These are phyloP conservation scores for Megamerina dolium DNA, from an alignment of 2,888 invertebrate genomes.

Conservation along the genomic window DNA sequence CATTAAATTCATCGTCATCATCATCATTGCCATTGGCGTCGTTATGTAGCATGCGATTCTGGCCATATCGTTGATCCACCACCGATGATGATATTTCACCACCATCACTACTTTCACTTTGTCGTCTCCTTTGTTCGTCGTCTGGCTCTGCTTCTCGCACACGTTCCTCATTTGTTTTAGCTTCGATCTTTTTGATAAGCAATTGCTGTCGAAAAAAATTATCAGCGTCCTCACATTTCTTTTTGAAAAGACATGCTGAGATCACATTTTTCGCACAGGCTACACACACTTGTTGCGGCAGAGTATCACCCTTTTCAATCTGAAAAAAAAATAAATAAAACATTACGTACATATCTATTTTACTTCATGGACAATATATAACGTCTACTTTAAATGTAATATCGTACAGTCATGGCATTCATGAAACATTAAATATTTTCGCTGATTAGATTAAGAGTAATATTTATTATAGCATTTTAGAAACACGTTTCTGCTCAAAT, in stretches of 20 bases:
- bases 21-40: slow-evolving; percentile 16
- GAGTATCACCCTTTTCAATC: slow-evolving; percentile 43
- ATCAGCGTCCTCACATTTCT: slow-evolving; percentile 49
- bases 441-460: too few relatives aligned
- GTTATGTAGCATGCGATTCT: slow-evolving; percentile 1
- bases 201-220: slow-evolving; percentile 45
- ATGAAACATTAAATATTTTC: too few relatives aligned
- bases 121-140: slow-evolving; percentile 19
- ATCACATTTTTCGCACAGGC: slow-evolving; percentile 43
- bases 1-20: slow-evolving; percentile 15
- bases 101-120: slow-evolving; percentile 8
- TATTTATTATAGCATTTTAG: too few relatives aligned
- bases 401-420: too few relatives aligned
- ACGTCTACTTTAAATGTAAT: too few relatives aligned
- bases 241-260: slow-evolving; percentile 44
- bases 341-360: not conserved
- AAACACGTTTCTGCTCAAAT: too few relatives aligned
- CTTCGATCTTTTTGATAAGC: slow-evolving; percentile 40
- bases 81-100: slow-evolving; percentile 14
- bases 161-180: slow-evolving; percentile 15
- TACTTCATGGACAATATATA: not conserved
- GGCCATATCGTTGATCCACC: not conserved
- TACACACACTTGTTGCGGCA: slow-evolving; percentile 47
- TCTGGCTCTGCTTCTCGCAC: slow-evolving; percentile 10
- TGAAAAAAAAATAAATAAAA: slow-evolving; percentile 25